Conservation (phyloP, 2,888 invertebrate species). For the Limnephilus marmoratus region DNA sequence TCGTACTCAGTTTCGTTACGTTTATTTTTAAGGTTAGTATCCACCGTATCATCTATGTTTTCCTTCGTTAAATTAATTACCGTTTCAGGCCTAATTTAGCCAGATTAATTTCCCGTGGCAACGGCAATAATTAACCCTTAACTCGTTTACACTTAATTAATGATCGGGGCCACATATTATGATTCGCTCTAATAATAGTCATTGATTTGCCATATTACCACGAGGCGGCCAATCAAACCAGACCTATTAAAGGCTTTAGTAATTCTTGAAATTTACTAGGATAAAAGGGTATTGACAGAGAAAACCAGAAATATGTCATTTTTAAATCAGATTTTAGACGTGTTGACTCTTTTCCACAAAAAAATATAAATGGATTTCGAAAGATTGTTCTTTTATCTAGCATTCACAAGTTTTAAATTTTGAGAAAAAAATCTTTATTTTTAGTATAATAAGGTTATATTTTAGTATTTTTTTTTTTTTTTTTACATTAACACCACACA, state of each 20-base stretch:
- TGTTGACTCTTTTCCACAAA: too few species aligned
- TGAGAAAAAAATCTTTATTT: too few species aligned
- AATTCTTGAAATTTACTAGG: not conserved
- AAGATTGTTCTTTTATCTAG: too few species aligned
- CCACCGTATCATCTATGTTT: too few species aligned
- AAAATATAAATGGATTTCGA: too few species aligned
- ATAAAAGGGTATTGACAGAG: not conserved
- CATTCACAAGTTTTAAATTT: too few species aligned
- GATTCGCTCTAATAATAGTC: not conserved
- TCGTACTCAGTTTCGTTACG: not conserved
- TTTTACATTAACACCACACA: too few species aligned
- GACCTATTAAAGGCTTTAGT: not conserved
- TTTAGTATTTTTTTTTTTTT: too few species aligned
- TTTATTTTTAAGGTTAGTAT: not conserved
- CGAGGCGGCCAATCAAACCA: not conserved
- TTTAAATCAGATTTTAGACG: too few species aligned
- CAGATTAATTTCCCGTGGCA: not conserved
- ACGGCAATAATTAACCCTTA: not conserved
- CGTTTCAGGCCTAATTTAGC: not conserved
- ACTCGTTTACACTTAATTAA: not conserved
- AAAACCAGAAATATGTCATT: too few species aligned
- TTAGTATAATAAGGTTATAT: too few species aligned
- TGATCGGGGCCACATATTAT: not conserved
- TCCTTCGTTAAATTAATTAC: not conserved
- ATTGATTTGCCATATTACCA: not conserved